Evolutionary conservation across 2,113 vertebrate species (phyloP).

Genomic region (Donacobius atricapilla): DNA sequence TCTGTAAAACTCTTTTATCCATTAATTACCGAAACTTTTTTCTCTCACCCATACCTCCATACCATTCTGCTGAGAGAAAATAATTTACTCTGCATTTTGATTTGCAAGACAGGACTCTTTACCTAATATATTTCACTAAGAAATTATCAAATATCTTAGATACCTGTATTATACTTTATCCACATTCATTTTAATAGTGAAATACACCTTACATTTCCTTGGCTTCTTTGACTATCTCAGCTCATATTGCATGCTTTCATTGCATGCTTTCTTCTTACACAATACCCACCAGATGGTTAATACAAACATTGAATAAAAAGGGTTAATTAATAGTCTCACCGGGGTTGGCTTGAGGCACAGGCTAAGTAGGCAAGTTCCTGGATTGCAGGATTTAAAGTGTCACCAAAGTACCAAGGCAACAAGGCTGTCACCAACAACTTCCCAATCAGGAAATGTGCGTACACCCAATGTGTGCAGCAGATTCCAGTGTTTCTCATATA

Average conservation of each 20-base stretch:
- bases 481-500: neutral
- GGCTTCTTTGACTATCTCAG: neutral
- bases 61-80: neutral
- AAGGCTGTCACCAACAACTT: neutral
- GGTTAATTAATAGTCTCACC: constrained; percentile 5
- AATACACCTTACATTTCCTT: neutral
- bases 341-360: constrained; percentile 41
- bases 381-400: neutral
- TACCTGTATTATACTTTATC: neutral
- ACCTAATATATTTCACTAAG: neutral
- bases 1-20: neutral
- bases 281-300: neutral
- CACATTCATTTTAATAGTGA: neutral
- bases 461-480: neutral
- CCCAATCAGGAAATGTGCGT: neutral
- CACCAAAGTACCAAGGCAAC: neutral
- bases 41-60: neutral
- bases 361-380: constrained; percentile 43
- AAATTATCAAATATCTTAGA: neutral
- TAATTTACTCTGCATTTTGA: neutral
- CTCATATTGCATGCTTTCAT: neutral
- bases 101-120: neutral
- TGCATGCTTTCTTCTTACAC: neutral
- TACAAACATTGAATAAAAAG: neutral
- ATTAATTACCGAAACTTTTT: neutral